Evolutionary conservation across 2,797 vertebrate species (phyloP), one percentile per base, ranked within the genome.

Genomic region (Denticeps clupeoides): DNA sequence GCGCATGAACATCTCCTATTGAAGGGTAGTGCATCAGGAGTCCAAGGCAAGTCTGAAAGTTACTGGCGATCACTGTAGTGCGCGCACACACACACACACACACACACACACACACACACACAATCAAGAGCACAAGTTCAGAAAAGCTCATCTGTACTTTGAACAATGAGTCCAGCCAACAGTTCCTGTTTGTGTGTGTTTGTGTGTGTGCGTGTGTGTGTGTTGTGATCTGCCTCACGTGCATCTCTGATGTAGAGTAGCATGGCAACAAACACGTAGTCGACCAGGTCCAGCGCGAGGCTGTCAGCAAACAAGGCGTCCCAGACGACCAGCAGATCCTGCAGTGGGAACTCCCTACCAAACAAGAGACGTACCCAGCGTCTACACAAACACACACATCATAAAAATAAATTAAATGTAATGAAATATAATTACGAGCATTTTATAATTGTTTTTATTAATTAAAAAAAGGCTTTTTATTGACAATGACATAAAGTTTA

Each of bases 21-120:
- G 90, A 84, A 47, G 94, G 95, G 60, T 97, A 99, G 80, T 99
- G 93, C 93, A 99, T 97, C 56, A 99, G 78, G 45, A 99, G 87
- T 60, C 95, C 93, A 56, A 99, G 80, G 67, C 94, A 99, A 42
- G 92, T 97, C 77, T 98, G 94, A 70, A 97, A 98, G 80, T 95
- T 99, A 82, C 91, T 99, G 49, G 94, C 92, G 59, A 96, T 97
- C 77, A 99, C 95, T 99, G 33, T 15, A 15, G 7, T 15, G 37
- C 33, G 37, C 33, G 35, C 33, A 35, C 13, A 35, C 6, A 35
- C 7, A 35, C 13, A 35, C 13, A 35, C 13, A 16, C 32, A 35
- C 13, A 16, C 13, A 18, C 7, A 18, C 15, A 16, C 32, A 35
- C 5, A 6, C 32, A 12, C 29, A n/a, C n/a, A 31, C 31, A 5